Conservation (phyloP, 2,113 vertebrate genomes). For the Melierax canorus region DNA sequence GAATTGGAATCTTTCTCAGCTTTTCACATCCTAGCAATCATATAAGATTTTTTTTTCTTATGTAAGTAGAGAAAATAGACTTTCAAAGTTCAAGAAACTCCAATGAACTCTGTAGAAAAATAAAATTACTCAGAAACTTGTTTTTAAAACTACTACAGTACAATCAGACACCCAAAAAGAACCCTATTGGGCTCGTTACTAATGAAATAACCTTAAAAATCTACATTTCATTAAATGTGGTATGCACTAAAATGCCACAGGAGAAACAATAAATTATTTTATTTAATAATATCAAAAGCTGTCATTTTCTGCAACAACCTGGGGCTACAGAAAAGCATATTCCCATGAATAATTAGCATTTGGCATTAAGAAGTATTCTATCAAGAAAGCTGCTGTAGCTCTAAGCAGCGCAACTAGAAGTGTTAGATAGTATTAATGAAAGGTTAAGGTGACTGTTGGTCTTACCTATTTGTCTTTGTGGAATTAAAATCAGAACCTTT, state of each 20-base stretch:
- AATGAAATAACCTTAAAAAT: conserved; percentile 32
- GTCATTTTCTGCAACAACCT: conserved; percentile 25
- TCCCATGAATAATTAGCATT: conserved; percentile 31
- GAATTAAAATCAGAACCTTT: neutral
- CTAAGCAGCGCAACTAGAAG: neutral
- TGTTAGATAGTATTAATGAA: neutral
- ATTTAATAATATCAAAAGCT: conserved; percentile 37
- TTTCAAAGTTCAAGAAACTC: neutral
- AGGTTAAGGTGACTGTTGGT: neutral
- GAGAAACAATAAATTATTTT: conserved; percentile 3
- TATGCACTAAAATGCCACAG: neutral
- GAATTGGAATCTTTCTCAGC: neutral
- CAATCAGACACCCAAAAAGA: neutral
- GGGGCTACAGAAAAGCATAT: neutral
- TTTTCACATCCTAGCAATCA: neutral
- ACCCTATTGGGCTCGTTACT: neutral
- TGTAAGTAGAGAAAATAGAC: neutral
- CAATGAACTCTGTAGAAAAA: neutral
- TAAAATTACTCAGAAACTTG: neutral
- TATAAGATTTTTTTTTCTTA: neutral
- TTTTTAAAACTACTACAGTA: neutral
- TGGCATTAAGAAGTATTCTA: conserved; percentile 44
- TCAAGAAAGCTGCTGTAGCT: neutral
- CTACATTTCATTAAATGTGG: neutral
- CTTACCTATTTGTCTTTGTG: neutral